A percentile compares a stretch with the other conserved stretches of the same genome.
Evolutionary conservation across 2,888 invertebrate genomes (phyloP).

Genomic region (Watsonalla binaria): DNA sequence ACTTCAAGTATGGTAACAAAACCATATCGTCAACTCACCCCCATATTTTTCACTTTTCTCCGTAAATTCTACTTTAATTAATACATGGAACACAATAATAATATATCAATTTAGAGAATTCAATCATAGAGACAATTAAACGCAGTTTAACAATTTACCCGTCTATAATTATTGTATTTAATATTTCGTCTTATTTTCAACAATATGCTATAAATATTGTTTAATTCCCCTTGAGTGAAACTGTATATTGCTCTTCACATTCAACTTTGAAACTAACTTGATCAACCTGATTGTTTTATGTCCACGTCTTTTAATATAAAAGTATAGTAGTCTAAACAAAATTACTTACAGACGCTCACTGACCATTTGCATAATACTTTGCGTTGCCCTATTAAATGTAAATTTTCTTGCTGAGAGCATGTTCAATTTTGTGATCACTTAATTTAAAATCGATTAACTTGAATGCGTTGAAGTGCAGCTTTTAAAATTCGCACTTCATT

Average conservation of each 20-base stretch:
- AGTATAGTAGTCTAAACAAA: slow-evolving; percentile 38
- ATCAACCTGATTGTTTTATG: slow-evolving; percentile 42
- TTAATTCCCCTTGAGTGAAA: slow-evolving; percentile 5
- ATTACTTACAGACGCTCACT: slow-evolving; percentile 33
- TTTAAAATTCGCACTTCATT: slow-evolving; percentile 51
- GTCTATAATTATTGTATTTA: no score
- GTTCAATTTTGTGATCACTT: slow-evolving; percentile 33
- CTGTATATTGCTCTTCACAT: slow-evolving; percentile 57
- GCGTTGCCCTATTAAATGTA: slow-evolving; percentile 31
- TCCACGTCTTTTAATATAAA: slow-evolving; percentile 40
- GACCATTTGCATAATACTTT: slow-evolving; percentile 37
- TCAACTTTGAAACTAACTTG: slow-evolving; percentile 49
- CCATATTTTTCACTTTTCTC: no score
- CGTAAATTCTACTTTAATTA: no score
- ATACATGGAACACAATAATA: no score
- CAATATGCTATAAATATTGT: no score
- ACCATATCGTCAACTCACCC: no score
- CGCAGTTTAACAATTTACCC: no score
- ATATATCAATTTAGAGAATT: no score
- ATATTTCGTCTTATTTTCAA: no score
- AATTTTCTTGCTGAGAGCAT: slow-evolving; percentile 25
- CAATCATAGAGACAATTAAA: no score
- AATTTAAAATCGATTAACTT: slow-evolving; percentile 38
- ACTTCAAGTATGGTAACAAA: no score
- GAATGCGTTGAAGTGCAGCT: slow-evolving; percentile 37